These are phyloP conservation scores for Lucifuga dentata DNA, from an alignment of 2,113 vertebrate species.

Conservation along the genomic window DNA sequence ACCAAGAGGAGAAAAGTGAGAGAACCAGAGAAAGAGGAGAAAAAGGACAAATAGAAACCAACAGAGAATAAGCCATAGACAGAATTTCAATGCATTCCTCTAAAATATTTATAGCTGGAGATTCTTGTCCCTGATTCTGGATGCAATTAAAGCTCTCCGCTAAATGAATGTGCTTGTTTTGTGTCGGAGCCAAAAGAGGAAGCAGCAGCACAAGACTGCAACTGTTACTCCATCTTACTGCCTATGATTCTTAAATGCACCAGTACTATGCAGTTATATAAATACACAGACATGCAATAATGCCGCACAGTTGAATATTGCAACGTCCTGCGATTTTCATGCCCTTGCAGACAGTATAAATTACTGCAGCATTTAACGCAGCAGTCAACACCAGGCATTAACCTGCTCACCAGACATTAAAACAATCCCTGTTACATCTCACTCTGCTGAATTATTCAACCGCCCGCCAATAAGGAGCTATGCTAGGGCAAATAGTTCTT, in stretches of 20 bases:
- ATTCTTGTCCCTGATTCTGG: conserved; percentile 70
- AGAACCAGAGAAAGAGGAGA: conserved; percentile 2
- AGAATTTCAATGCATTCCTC: conserved; percentile 48
- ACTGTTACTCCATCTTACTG: conserved; percentile 2
- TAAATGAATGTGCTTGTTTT: conserved; percentile 58
- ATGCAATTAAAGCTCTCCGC: conserved; percentile 71
- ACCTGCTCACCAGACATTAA: conserved; percentile 69
- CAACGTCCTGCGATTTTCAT: conserved; percentile 21
- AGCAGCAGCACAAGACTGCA: conserved; percentile 22
- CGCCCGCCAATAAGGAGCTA: conserved; percentile 49
- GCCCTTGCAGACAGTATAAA: conserved; percentile 53
- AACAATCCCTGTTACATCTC: conserved; percentile 71
- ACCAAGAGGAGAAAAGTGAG: background rate
- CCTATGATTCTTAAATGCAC: conserved; percentile 10
- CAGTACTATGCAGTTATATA: background rate
- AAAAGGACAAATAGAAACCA: conserved; percentile 32
- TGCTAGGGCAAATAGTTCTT: conserved; percentile 41
- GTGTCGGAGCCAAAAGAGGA: conserved; percentile 34
- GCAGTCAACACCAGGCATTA: conserved; percentile 60
- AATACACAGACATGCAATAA: no score
- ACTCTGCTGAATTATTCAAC: conserved; percentile 74
- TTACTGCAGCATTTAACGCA: conserved; percentile 61
- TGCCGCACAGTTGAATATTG: background rate
- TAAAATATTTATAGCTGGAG: conserved; percentile 77
- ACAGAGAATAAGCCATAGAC: conserved; percentile 49